Conservation (phyloP, 1,140 invertebrate species). For the Rhynchophorus ferrugineus region DNA sequence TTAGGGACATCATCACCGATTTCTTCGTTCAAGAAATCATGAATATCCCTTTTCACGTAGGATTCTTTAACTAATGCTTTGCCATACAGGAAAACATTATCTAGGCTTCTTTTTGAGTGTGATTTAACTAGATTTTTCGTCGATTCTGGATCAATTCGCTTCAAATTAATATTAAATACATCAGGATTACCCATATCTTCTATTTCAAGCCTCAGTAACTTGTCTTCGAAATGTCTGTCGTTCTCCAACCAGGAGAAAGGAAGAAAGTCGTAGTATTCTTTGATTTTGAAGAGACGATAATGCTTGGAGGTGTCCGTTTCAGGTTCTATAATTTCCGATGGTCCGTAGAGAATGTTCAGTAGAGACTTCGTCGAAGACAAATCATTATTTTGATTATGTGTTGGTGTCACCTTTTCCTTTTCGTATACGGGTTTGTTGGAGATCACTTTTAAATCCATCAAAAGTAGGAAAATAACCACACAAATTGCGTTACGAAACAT, state of each 20-base stretch:
- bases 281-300: slow-evolving; percentile 12
- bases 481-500: slow-evolving; percentile 4
- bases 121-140: too few species aligned
- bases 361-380: neutral
- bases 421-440: neutral
- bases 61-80: neutral
- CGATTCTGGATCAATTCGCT: too few species aligned
- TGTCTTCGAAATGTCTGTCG: slow-evolving; percentile 2
- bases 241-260: neutral
- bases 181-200: slow-evolving; percentile 3
- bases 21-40: neutral
- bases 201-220: slow-evolving; percentile 12
- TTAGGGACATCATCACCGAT: neutral
- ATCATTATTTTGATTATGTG: neutral
- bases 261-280: slow-evolving; percentile 16
- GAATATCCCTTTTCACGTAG: slow-evolving; percentile 8
- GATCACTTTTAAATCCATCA: slow-evolving; percentile 1
- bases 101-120: slow-evolving; percentile 2
- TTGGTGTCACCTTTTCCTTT: neutral
- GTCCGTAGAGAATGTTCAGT: neutral
- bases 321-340: neutral
- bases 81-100: neutral
- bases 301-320: slow-evolving; percentile 12
- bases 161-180: neutral
- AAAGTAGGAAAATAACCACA: slow-evolving; percentile 1